These are phyloP conservation scores for Lepas anatifera DNA, from an alignment of 2,888 invertebrate genomes.

Conservation along the genomic window DNA sequence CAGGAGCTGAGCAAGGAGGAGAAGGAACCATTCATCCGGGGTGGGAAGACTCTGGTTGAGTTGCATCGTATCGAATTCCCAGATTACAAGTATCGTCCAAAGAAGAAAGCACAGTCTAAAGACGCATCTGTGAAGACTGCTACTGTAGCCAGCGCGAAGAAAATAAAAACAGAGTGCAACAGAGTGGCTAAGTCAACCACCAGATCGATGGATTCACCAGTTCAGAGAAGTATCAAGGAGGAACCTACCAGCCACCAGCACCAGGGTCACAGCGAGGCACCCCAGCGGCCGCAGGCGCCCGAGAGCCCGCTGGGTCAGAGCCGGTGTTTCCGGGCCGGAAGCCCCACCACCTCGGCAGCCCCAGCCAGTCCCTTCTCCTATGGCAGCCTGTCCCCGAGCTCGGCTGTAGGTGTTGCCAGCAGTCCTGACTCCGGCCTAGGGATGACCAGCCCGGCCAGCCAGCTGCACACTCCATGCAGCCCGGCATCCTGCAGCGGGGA, in stretches of 20 bases:
- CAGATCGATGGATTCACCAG: no score
- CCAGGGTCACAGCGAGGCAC: no score
- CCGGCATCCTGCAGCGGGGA: neutral
- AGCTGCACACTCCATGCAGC: neutral
- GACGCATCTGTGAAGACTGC: neutral
- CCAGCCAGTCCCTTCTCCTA: neutral
- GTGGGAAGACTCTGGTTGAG: slow-evolving; percentile 14
- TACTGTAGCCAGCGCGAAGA: no score
- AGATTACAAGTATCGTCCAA: slow-evolving; percentile 18
- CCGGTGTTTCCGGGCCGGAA: neutral
- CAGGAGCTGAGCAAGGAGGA: slow-evolving; percentile 14
- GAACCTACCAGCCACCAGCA: no score
- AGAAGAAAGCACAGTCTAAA: slow-evolving; percentile 13
- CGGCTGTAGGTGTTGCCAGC: neutral
- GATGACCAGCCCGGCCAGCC: neutral
- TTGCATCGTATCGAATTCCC: slow-evolving; percentile 17
- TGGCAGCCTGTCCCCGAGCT: neutral
- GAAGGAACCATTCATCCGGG: slow-evolving; percentile 18
- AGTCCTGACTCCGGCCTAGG: neutral
- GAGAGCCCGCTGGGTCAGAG: neutral
- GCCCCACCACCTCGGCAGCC: neutral
- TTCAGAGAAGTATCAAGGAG: no score
- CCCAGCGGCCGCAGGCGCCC: neutral
- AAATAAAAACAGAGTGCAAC: no score
- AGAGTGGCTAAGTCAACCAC: no score